Evolutionary conservation across 2,797 vertebrate genomes (phyloP).

Genomic region (Rhabdophis nuchalis): DNA sequence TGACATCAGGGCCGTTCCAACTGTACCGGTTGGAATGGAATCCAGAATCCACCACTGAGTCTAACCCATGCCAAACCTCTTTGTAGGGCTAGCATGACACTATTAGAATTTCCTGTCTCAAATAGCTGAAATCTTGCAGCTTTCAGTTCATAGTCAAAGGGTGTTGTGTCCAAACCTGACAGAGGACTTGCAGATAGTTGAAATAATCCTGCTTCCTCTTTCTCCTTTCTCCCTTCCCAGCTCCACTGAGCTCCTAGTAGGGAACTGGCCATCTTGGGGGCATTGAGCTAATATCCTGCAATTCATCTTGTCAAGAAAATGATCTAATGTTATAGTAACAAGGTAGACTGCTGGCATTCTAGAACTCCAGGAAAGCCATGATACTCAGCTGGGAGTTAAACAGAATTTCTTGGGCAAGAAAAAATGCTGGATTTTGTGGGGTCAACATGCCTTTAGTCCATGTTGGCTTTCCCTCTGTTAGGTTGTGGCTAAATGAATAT

Average conservation of each 20-base stretch:
- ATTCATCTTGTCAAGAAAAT: background rate
- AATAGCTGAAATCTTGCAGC: background rate
- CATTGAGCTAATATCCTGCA: background rate
- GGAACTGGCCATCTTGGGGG: background rate
- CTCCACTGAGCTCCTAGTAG: background rate
- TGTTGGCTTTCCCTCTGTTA: background rate
- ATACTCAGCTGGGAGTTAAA: background rate
- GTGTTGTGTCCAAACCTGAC: background rate
- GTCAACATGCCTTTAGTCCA: background rate
- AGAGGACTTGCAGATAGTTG: background rate
- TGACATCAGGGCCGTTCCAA: too few relatives aligned
- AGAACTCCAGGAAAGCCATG: background rate
- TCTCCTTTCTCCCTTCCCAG: background rate
- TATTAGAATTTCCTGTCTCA: background rate
- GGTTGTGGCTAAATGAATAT: background rate
- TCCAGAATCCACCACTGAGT: too few relatives aligned
- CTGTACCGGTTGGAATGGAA: too few relatives aligned
- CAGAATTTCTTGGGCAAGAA: background rate
- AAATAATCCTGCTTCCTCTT: background rate
- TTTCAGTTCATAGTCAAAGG: background rate
- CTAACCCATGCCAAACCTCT: background rate
- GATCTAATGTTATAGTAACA: background rate
- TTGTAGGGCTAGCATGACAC: background rate
- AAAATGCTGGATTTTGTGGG: background rate
- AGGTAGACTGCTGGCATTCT: background rate